Conservation (phyloP, 2,888 invertebrate species). For the Sympetrum striolatum region DNA sequence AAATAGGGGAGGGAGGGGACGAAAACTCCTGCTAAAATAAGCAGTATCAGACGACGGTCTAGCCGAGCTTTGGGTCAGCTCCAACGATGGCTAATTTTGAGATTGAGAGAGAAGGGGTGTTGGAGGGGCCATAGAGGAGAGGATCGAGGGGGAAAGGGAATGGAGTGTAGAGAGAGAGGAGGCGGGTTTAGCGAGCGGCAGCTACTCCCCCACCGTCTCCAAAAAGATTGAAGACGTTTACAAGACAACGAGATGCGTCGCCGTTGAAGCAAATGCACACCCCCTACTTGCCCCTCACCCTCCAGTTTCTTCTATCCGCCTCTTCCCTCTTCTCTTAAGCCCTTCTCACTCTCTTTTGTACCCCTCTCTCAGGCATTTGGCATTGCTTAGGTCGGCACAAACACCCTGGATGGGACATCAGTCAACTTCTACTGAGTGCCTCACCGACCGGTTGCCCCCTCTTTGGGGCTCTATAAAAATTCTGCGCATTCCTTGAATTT, state of each 20-base stretch:
- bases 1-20: neutral
- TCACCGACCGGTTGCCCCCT: neutral
- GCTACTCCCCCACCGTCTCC: slow-evolving; percentile 30
- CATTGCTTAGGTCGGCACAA: slow-evolving; percentile 45
- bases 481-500: neutral
- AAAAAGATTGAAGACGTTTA: slow-evolving; percentile 42
- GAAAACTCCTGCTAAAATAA: slow-evolving; percentile 42
- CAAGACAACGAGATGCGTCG: slow-evolving; percentile 36
- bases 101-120: neutral
- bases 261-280: slow-evolving; percentile 61
- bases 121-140: neutral
- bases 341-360: slow-evolving; percentile 58
- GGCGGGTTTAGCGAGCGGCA: slow-evolving; percentile 28
- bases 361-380: slow-evolving; percentile 59
- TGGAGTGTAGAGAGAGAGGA: neutral
- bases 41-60: slow-evolving; percentile 44
- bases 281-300: slow-evolving; percentile 54
- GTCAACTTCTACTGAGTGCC: neutral
- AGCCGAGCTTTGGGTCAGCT: slow-evolving; percentile 42
- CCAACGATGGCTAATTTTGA: slow-evolving; percentile 43
- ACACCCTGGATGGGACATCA: slow-evolving; percentile 34
- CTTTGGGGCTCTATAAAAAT: neutral
- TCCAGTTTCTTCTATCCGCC: slow-evolving; percentile 61
- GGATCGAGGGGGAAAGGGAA: neutral
- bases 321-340: slow-evolving; percentile 58